Evolutionary conservation across 2,888 invertebrate genomes (phyloP), one percentile per base, ranked within the genome.

Genomic region (Acanthopleura granulata): DNA sequence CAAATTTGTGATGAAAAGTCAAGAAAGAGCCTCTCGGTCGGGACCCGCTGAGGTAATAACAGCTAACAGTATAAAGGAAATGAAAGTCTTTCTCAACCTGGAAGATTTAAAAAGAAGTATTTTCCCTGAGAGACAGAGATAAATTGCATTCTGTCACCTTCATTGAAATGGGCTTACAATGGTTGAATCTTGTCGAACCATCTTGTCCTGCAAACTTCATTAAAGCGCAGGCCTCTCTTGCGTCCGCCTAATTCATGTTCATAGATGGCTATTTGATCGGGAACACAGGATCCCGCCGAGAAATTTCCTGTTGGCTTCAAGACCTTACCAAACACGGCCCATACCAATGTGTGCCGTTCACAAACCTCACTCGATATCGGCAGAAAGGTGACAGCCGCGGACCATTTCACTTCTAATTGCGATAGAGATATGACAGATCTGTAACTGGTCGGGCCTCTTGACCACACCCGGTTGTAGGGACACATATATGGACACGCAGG

Each of bases 101-200:
- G 57, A 12, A 3, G n/a, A 22, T 57, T 18, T 57, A 57, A 22
- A 57, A 57, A 57, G 57, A 57, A 57, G 57, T n/a, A 57, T 57
- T 57, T 57, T 57, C 57, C 22, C 18, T n/a, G 1, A 12, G 57
- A 57, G 22, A 22, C 18, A 22, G 22, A 57, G 57, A 57, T 57
- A 57, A 57, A 57, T 57, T 57, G 57, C 57, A 22, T 57, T 57
- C 57, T 57, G 57, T 57, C 57, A 57, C 57, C 57, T 57, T 57
- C 57, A n/a, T 57, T n/a, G 57, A 57, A 57, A 57, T 57, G 57
- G 22, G 22, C n/a, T 22, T 22, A 57, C 57, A 57, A 57, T 57
- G 57, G 57, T 57, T 57, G 57, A 57, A 57, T 57, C 57, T 57
- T 57, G 57, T 57, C 57, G 57, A 22, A 57, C 22, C 57, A 57